Conservation (phyloP, 2,113 vertebrate species). For the Arvicanthis niloticus region DNA sequence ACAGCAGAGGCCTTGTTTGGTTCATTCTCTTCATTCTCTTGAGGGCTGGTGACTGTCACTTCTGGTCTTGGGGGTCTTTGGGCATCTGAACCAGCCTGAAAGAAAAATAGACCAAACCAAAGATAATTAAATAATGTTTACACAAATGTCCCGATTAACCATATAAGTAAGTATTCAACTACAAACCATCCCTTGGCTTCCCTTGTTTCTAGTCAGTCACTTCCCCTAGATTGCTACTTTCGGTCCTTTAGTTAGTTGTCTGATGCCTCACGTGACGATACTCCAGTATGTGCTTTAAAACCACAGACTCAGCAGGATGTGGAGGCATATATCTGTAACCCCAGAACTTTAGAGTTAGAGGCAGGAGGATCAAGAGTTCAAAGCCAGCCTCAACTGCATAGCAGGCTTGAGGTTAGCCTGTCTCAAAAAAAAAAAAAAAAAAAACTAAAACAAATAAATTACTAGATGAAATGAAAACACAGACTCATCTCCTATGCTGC, state of each 20-base stretch:
- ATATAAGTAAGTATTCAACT: background rate
- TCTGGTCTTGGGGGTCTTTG: constrained; percentile 83
- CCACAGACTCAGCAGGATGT: background rate
- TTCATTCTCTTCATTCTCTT: constrained; percentile 84
- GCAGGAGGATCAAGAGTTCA: background rate
- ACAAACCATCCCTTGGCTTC: background rate
- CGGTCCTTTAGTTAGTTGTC: background rate
- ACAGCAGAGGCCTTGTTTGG: constrained; percentile 83
- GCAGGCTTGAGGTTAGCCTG: background rate
- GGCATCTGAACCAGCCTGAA: constrained; percentile 78
- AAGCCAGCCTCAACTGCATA: background rate
- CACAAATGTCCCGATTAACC: background rate
- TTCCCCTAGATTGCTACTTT: background rate
- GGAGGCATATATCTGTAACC: too few species aligned
- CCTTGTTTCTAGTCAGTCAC: background rate
- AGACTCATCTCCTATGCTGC: background rate
- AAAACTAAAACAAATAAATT: background rate
- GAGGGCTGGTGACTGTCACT: constrained; percentile 87
- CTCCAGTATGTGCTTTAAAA: background rate
- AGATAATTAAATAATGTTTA: constrained; percentile 40
- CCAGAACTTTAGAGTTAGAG: background rate
- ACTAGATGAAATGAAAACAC: background rate
- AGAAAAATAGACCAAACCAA: constrained; percentile 62
- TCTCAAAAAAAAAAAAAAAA: too few species aligned
- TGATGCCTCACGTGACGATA: background rate